Percentiles rank a stretch among this genome's conserved stretches.
Evolutionary conservation across 2,888 invertebrate species (phyloP).

Genomic region (Pachydiplax longipennis): DNA sequence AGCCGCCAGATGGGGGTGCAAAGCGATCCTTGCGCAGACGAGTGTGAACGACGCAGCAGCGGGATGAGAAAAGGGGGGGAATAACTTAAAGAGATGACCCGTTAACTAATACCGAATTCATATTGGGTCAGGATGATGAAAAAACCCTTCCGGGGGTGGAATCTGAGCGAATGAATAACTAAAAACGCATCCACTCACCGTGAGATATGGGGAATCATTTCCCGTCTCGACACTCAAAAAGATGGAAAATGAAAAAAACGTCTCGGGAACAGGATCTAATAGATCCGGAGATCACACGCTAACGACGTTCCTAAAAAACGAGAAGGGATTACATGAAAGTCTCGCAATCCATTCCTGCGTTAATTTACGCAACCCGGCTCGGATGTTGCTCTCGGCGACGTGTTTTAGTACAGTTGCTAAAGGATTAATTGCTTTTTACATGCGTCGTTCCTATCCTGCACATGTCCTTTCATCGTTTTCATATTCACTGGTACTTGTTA

Average conservation of each 20-base stretch:
- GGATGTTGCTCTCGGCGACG: not conserved
- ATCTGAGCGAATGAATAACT: not conserved
- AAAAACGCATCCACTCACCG: not conserved
- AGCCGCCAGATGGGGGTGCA: not conserved
- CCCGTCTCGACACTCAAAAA: no score
- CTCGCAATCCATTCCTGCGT: not conserved
- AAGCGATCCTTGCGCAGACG: not conserved
- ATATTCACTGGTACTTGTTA: conserved; percentile 37
- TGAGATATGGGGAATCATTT: not conserved
- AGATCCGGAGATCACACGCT: no score
- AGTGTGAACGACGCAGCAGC: not conserved
- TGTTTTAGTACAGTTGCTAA: not conserved
- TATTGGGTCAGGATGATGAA: not conserved
- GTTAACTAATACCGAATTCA: not conserved
- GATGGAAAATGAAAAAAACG: no score
- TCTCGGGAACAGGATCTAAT: no score
- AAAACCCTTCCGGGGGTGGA: not conserved
- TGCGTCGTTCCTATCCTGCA: conserved; percentile 13
- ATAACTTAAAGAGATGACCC: not conserved
- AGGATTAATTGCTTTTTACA: conserved; percentile 29
- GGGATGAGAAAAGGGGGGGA: not conserved
- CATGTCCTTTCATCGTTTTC: conserved; percentile 27
- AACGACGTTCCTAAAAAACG: no score
- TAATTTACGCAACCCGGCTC: not conserved
- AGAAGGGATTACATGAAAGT: not conserved